A percentile compares a stretch with the other conserved stretches of the same genome.
Conservation (phyloP, 2,888 invertebrate genomes). For the Drosophila conformis region DNA sequence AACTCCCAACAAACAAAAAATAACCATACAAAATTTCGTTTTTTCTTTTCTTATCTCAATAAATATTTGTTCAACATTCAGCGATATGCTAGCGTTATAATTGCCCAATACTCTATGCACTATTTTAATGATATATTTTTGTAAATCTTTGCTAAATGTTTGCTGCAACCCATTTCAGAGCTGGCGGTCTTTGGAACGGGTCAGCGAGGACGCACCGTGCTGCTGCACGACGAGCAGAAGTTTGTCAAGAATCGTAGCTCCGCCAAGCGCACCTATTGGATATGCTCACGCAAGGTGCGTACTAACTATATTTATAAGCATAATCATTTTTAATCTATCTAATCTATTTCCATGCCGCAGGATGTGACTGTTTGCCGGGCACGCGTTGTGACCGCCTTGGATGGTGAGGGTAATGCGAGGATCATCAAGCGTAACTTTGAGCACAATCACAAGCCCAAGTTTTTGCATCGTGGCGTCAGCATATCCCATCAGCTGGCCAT, state of each 20-base stretch:
- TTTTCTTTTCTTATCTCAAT: slow-evolving; percentile 28
- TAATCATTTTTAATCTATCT: background rate
- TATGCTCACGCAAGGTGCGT: slow-evolving; percentile 83
- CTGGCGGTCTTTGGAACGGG: slow-evolving; percentile 83
- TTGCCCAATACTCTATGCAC: slow-evolving; percentile 8
- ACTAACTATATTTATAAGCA: background rate
- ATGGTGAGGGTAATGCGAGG: slow-evolving; percentile 73
- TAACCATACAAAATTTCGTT: background rate
- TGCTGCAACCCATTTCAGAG: slow-evolving; percentile 70
- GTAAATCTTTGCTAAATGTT: slow-evolving; percentile 16
- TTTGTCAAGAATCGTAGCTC: slow-evolving; percentile 84
- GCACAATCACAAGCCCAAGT: slow-evolving; percentile 82
- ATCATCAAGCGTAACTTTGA: slow-evolving; percentile 81
- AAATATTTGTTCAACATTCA: slow-evolving; percentile 28
- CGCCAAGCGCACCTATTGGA: slow-evolving; percentile 84
- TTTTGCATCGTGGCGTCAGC: slow-evolving; percentile 41
- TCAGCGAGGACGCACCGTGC: slow-evolving; percentile 83
- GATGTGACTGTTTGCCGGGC: slow-evolving; percentile 83
- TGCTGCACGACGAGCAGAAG: slow-evolving; percentile 79
- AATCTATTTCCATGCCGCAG: slow-evolving; percentile 53
- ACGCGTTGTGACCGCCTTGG: slow-evolving; percentile 81
- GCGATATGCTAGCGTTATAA: slow-evolving; percentile 23
- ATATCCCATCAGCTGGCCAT: slow-evolving; percentile 49
- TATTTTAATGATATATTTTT: background rate
- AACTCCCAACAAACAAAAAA: background rate